These are phyloP conservation scores for Anoplophora glabripennis DNA, from an alignment of 1,140 invertebrate species.

Conservation along the genomic window DNA sequence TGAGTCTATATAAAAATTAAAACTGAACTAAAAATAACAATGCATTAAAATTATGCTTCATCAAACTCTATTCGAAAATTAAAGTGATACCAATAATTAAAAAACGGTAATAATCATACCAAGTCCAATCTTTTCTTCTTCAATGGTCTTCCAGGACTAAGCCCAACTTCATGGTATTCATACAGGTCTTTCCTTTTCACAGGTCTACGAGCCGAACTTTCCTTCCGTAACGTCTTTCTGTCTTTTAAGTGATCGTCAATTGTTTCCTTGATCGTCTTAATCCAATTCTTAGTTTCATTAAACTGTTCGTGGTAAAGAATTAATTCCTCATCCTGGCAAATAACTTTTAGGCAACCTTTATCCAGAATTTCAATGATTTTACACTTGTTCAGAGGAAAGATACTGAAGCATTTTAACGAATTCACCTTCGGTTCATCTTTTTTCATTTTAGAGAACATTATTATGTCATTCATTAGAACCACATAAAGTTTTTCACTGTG, in stretches of 20 bases:
- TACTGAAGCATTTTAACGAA: constrained; percentile 57
- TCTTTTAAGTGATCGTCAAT: constrained; percentile 57
- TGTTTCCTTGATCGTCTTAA: constrained; percentile 54
- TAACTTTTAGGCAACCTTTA: constrained; percentile 51
- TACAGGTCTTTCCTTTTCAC: constrained; percentile 52
- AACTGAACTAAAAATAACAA: too few relatives aligned
- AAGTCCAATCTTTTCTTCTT: constrained; percentile 33
- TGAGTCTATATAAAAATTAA: too few relatives aligned
- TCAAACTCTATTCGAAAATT: too few relatives aligned
- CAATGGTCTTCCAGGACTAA: constrained; percentile 41
- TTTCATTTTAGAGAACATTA: constrained; percentile 61
- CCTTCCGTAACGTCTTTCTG: constrained; percentile 59
- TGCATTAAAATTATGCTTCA: too few relatives aligned
- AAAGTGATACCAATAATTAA: too few relatives aligned
- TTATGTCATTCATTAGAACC: constrained; percentile 57
- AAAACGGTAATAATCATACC: constrained; percentile 4
- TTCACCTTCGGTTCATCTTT: constrained; percentile 44
- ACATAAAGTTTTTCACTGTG: constrained; percentile 52
- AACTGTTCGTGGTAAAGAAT: constrained; percentile 57
- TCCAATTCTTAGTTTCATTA: constrained; percentile 56
- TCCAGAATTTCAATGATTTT: constrained; percentile 52
- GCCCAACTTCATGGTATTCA: constrained; percentile 41
- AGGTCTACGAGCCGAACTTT: constrained; percentile 58
- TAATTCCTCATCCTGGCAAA: constrained; percentile 57
- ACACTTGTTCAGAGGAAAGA: constrained; percentile 63